phyloP scores from a whole-genome alignment of 2,888 invertebrate genomes.

The Choristoneura rosaceana region DNA sequence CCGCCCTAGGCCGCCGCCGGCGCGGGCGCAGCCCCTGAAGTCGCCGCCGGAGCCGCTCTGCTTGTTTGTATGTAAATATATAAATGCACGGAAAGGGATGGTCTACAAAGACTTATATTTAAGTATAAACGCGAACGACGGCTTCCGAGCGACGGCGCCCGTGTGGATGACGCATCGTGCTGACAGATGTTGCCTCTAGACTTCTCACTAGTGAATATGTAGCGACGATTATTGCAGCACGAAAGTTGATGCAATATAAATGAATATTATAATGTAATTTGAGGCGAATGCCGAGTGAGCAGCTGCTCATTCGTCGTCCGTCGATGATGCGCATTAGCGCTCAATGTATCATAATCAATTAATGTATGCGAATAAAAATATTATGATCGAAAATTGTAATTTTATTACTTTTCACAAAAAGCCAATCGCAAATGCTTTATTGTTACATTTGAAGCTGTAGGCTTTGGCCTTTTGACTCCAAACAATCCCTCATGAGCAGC shows the following conservation, averaged over 20 bases:
- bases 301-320: constrained; percentile 57
- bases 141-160: constrained; percentile 60
- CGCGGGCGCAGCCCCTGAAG: constrained; percentile 48
- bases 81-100: constrained; percentile 74
- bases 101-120: constrained; percentile 79
- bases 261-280: constrained; percentile 79
- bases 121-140: constrained; percentile 78
- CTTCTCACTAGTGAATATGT: constrained; percentile 84
- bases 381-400: constrained; percentile 69
- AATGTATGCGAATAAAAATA: constrained; percentile 85
- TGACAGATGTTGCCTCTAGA: constrained; percentile 78
- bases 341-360: constrained; percentile 85
- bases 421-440: neutral
- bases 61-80: constrained; percentile 78
- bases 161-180: constrained; percentile 66
- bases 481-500: neutral
- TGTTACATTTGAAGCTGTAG: neutral
- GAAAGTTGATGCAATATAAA: constrained; percentile 80
- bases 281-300: constrained; percentile 65
- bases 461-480: neutral
- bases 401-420: constrained; percentile 44
- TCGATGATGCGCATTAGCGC: constrained; percentile 67
- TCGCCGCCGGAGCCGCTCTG: constrained; percentile 62
- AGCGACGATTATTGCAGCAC: constrained; percentile 77
- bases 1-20: constrained; percentile 50